phyloP scores from a whole-genome alignment of 2,797 vertebrate genomes.

The Bufotes viridis region DNA sequence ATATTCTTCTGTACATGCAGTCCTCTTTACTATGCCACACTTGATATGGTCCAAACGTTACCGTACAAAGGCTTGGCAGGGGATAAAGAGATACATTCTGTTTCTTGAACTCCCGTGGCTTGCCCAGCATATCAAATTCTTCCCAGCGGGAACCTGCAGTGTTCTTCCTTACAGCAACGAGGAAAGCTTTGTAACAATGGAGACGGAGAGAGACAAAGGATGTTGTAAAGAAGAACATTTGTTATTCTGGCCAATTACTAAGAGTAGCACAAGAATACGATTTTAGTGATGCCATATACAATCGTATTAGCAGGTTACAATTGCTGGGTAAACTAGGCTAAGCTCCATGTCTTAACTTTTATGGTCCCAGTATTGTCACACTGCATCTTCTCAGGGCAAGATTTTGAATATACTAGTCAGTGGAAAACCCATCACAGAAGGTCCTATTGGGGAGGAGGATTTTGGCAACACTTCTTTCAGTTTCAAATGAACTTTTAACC shows the following conservation, averaged over 20 bases:
- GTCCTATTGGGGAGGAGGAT: not conserved
- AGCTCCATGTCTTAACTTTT: not conserved
- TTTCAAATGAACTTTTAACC: too few relatives aligned
- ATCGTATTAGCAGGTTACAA: not conserved
- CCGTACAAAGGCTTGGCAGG: slow-evolving; percentile 49
- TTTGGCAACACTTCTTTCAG: not conserved
- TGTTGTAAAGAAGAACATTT: slow-evolving; percentile 16
- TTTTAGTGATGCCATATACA: not conserved
- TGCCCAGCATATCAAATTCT: slow-evolving; percentile 55
- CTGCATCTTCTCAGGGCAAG: not conserved
- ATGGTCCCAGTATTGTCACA: not conserved
- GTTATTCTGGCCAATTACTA: not conserved
- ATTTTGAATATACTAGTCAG: not conserved
- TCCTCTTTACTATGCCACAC: slow-evolving; percentile 28
- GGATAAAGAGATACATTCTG: slow-evolving; percentile 45
- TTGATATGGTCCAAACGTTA: slow-evolving; percentile 37
- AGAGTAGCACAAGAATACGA: not conserved
- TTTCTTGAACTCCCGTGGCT: slow-evolving; percentile 39
- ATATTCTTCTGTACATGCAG: not conserved
- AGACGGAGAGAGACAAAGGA: not conserved
- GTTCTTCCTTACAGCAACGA: slow-evolving; percentile 35
- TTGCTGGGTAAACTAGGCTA: not conserved
- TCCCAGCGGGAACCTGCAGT: slow-evolving; percentile 32
- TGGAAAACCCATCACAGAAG: not conserved
- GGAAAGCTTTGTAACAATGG: slow-evolving; percentile 7